A percentile compares a stretch with the other conserved stretches of the same genome.
Conservation (phyloP, 2,113 vertebrate genomes). For the Ptyas mucosa region DNA sequence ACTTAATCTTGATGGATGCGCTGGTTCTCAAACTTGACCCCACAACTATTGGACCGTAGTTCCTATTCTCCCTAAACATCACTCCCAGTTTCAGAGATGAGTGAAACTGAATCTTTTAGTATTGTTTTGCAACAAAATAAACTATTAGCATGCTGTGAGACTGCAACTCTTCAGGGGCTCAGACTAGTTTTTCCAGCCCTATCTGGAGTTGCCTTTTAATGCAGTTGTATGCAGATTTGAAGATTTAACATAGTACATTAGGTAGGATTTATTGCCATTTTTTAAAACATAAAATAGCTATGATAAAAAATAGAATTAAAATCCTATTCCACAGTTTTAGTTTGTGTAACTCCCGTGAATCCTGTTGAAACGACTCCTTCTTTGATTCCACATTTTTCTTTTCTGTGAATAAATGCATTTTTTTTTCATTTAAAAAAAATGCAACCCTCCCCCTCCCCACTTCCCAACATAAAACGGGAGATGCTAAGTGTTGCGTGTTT, state of each 20-base stretch:
- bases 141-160: not conserved
- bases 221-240: not conserved
- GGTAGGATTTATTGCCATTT: conserved; percentile 45
- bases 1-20: not conserved
- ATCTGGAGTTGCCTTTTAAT: not conserved
- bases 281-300: conserved; percentile 34
- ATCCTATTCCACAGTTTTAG: not conserved
- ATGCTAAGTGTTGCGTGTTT: conserved; percentile 40
- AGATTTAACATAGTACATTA: not conserved
- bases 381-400: conserved; percentile 4
- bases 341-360: conserved; percentile 45
- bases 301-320: conserved; percentile 44
- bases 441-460: not conserved
- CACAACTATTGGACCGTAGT: not conserved
- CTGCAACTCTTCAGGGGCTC: not conserved
- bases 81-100: not conserved
- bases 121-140: not conserved
- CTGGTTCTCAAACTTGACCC: not conserved
- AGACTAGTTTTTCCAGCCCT: not conserved
- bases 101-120: too few relatives aligned
- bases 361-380: not conserved
- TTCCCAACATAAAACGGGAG: not conserved
- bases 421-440: not conserved
- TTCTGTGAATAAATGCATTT: conserved; percentile 26
- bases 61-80: not conserved